These are phyloP conservation scores for Corvus hawaiiensis DNA, from an alignment of 2,113 vertebrate species.

Conservation along the genomic window DNA sequence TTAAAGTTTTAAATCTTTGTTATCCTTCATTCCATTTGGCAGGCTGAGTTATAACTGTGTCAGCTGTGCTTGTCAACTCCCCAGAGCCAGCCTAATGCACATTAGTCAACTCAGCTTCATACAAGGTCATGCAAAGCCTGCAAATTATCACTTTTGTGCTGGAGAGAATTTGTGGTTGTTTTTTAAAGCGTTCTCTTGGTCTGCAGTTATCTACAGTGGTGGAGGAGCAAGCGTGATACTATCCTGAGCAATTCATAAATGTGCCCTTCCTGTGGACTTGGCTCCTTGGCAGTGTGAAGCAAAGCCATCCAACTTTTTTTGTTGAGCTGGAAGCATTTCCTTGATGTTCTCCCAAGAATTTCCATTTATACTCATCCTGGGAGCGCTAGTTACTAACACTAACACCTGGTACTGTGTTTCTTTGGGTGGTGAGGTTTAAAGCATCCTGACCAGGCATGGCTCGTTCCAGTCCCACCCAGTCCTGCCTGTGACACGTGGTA, in stretches of 20 bases:
- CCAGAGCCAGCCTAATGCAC: background rate
- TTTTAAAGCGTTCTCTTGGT: background rate
- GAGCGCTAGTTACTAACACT: background rate
- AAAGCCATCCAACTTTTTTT: background rate
- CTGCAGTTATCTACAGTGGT: background rate
- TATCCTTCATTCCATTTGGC: background rate
- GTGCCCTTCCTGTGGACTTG: background rate
- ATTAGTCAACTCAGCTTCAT: constrained; percentile 14
- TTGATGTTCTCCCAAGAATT: background rate
- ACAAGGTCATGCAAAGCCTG: constrained; percentile 57
- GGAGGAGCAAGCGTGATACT: background rate
- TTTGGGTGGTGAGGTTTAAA: background rate
- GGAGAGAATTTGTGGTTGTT: background rate
- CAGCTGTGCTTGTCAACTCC: background rate
- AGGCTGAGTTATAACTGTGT: constrained; percentile 34
- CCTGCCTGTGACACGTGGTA: fast-evolving
- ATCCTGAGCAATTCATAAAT: background rate
- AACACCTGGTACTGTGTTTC: background rate
- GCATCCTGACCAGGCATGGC: background rate
- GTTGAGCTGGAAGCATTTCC: background rate
- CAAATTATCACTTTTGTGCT: constrained; percentile 32
- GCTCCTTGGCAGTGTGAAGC: background rate
- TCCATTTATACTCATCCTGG: background rate
- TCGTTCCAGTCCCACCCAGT: background rate
- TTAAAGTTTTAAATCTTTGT: constrained; percentile 43